Conservation (phyloP, 2,888 invertebrate species). For the Perdita meconis region DNA sequence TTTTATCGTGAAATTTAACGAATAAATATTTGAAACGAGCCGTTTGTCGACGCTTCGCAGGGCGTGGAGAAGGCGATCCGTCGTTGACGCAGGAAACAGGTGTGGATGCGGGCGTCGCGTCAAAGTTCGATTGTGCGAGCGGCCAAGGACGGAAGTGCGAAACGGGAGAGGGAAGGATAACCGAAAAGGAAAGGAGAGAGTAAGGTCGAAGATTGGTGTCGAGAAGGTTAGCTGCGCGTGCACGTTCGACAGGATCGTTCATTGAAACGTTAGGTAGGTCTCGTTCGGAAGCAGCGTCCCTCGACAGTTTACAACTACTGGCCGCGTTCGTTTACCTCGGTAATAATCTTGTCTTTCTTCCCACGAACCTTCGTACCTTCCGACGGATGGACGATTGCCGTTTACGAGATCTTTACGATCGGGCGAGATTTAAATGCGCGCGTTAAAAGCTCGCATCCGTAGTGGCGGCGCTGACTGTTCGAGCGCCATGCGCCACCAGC, state of each 20-base stretch:
- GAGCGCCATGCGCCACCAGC: background rate
- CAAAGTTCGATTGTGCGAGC: too few species aligned
- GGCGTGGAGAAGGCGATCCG: background rate
- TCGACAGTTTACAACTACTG: slow-evolving; percentile 71
- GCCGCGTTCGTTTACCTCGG: slow-evolving; percentile 70
- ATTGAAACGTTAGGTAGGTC: slow-evolving; percentile 59
- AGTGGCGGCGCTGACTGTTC: slow-evolving; percentile 1
- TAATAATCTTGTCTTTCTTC: slow-evolving; percentile 73
- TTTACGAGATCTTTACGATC: slow-evolving; percentile 75
- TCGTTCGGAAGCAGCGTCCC: slow-evolving; percentile 47
- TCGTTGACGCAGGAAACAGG: background rate
- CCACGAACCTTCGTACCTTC: slow-evolving; percentile 55
- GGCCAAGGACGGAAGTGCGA: background rate
- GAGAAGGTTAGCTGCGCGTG: background rate
- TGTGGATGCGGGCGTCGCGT: background rate
- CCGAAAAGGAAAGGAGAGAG: background rate
- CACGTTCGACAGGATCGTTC: slow-evolving; percentile 36
- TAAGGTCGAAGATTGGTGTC: slow-evolving; percentile 6
- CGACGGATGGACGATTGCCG: slow-evolving; percentile 66
- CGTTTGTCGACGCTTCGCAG: slow-evolving; percentile 8
- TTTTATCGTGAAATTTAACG: slow-evolving; percentile 44
- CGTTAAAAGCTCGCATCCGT: slow-evolving; percentile 45
- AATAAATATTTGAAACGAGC: slow-evolving; percentile 48
- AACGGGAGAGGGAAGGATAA: too few species aligned
- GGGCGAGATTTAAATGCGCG: slow-evolving; percentile 62